phyloP scores from a whole-genome alignment of 1,140 invertebrate genomes.

The Schlechtendalia chinensis region DNA sequence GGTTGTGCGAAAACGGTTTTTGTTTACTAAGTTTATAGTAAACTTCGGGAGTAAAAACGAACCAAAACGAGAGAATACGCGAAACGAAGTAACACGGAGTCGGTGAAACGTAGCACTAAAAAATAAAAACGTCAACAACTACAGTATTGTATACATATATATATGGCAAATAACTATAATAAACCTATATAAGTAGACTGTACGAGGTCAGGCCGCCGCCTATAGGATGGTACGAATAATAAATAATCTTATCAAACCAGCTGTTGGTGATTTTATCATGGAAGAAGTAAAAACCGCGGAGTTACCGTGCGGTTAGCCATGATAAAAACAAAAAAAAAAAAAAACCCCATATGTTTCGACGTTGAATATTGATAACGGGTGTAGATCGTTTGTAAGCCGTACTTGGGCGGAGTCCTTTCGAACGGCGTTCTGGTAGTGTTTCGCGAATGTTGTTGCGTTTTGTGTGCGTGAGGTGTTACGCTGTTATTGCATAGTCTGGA shows the following conservation, averaged over 20 bases:
- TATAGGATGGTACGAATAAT: background rate
- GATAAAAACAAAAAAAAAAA: background rate
- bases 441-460: background rate
- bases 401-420: conserved; percentile 40
- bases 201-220: no score
- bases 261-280: background rate
- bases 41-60: no score
- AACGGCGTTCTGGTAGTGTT: background rate
- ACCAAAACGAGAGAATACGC: background rate
- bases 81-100: background rate
- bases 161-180: no score
- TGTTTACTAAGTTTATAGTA: no score
- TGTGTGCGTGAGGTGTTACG: no score
- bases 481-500: no score
- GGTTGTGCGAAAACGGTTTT: background rate
- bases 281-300: background rate
- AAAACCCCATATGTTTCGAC: conserved; percentile 22
- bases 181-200: no score
- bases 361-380: conserved; percentile 9
- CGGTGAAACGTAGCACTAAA: background rate
- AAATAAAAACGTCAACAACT: background rate
- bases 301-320: background rate
- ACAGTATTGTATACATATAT: no score
- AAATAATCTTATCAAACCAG: background rate
- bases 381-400: background rate